phyloP scores from a whole-genome alignment of 1,140 invertebrate species.

The Chlorops oryzae region DNA sequence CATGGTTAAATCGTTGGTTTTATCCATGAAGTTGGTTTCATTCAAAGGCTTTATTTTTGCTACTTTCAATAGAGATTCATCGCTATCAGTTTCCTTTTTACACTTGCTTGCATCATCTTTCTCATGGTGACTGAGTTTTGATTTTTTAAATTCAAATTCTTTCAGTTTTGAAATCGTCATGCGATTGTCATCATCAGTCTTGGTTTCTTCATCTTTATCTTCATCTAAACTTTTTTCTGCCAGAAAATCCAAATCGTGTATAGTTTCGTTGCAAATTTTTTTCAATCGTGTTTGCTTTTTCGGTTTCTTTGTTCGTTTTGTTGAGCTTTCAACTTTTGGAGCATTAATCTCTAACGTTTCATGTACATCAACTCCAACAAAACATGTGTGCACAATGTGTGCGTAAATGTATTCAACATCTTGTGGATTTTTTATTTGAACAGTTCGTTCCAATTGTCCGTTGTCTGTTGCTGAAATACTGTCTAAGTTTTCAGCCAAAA shows the following conservation, averaged over 20 bases:
- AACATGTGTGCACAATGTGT: slow-evolving; percentile 8
- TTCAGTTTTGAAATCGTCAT: too few relatives aligned
- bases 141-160: too few relatives aligned
- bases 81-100: not conserved
- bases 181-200: too few relatives aligned
- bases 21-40: not conserved
- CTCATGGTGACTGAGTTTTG: not conserved
- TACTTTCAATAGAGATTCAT: not conserved
- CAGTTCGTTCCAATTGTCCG: slow-evolving; percentile 4
- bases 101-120: not conserved
- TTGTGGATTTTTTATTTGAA: not conserved
- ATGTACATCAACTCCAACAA: not conserved
- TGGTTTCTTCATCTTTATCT: too few relatives aligned
- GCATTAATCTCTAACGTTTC: not conserved
- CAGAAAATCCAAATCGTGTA: not conserved
- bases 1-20: not conserved
- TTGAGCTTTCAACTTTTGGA: not conserved
- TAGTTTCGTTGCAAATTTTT: not conserved
- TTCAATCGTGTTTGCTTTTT: not conserved
- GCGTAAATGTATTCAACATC: slow-evolving; percentile 5
- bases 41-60: too few relatives aligned
- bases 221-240: too few relatives aligned
- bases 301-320: not conserved
- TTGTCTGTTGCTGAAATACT: not conserved
- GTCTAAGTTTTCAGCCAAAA: slow-evolving; percentile 25